Base-by-base conservation (phyloP, 1,140 invertebrate species). In the Solenopsis invicta region DNA sequence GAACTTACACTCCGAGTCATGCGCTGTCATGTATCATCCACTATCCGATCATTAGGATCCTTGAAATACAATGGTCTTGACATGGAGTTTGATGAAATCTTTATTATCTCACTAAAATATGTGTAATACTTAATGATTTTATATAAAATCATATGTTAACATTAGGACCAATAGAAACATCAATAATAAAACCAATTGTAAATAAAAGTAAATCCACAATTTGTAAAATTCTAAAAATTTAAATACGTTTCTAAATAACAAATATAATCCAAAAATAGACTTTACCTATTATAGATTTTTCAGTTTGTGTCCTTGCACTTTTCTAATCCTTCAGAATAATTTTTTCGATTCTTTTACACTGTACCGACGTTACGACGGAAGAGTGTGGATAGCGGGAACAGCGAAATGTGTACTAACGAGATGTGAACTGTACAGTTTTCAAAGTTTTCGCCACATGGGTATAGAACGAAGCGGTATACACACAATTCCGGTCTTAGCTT, bases 401-500 rank as follows among this genome's bases (percentile, higher is more conserved):
- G 13, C 64, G 54, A 77, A 77, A 74, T 67, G 21, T 67, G 37
- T 71, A 76, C 69, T 72, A 84, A 80, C 85, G 76, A 93, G 90
- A 92, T 92, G 92, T 89, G 84, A 93, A 93, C 92, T 89, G 89
- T 94, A 90, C 90, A 87, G 90, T 92, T 92, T 90, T 90, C 81
- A 78, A 92, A 88, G 41, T 41, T 88, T 88, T 76, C 52, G 87
- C 87, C 67, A 64, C 84, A 82, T 90, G 85, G 80, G 18, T 9
- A 92, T 69, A 34, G 80, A 89, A 86, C 71, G 86, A 88, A 93
- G 91, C 89, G 67, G 82, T 84, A 81, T 77, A 78, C 87, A 89
- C 90, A 88, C 81, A 92, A 88, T 94, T 94, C 93, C 93, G 93
- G 93, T 82, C 91, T 93, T 92, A 80, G 75, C 78, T 93, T 94